Percentiles rank a stretch among this genome's conserved stretches.
Evolutionary conservation across 2,888 invertebrate genomes (phyloP).

Genomic region (Schizaphis graminum): DNA sequence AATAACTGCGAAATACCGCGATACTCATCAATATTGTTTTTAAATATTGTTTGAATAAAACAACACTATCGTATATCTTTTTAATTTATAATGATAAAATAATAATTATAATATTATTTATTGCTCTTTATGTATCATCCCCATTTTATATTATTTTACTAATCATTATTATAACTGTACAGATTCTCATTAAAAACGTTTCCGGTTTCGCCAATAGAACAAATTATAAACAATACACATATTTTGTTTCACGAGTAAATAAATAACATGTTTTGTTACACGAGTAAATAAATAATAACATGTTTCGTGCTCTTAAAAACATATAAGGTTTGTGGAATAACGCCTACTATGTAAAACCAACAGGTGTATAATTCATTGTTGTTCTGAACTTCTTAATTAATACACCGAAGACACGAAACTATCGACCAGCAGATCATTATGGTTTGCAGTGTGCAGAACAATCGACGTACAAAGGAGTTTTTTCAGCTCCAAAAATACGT

Average conservation of each 20-base stretch:
- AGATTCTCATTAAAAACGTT: slow-evolving; percentile 26
- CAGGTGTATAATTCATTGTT: slow-evolving; percentile 20
- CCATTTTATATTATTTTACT: slow-evolving; percentile 24
- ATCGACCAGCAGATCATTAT: background rate
- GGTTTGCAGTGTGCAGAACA: background rate
- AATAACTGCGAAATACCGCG: background rate
- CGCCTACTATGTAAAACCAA: background rate
- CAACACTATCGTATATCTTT: background rate
- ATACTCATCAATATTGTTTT: background rate
- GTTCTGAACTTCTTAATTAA: background rate
- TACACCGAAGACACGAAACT: background rate
- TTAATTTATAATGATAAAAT: background rate
- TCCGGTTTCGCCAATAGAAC: background rate
- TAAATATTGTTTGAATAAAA: background rate
- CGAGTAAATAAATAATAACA: slow-evolving; percentile 20
- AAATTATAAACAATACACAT: slow-evolving; percentile 8
- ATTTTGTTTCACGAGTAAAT: slow-evolving; percentile 21
- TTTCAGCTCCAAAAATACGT: background rate
- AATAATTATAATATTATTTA: slow-evolving; percentile 21
- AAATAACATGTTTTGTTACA: background rate
- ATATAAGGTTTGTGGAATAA: background rate
- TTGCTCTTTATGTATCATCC: background rate
- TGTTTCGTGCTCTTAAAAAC: slow-evolving; percentile 2
- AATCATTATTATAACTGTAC: slow-evolving; percentile 27
- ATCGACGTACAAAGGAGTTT: background rate